Base-by-base conservation (phyloP, 2,797 vertebrate species). In the Phrynocephalus vlangalii region DNA sequence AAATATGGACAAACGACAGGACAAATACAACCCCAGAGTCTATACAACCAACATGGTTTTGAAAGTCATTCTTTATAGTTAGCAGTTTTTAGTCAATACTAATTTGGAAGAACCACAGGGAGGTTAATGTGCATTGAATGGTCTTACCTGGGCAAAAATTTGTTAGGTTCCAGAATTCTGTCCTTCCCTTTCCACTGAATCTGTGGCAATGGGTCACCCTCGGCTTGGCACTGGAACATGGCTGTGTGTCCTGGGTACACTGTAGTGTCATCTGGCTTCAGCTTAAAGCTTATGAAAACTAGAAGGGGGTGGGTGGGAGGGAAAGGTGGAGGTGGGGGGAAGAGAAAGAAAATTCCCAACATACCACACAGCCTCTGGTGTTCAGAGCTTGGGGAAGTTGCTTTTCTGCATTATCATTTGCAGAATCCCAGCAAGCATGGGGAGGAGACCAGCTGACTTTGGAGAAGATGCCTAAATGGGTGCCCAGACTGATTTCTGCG, bases 131-230 rank as follows among this genome's bases (percentile, higher is more conserved):
- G 48, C 20, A 26, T 9, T 38, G 71, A 87, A 10, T 9, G 26
- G 0, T 1, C 0, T 79, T 96, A 97, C 97, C 95, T 96, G 88
- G 95, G 98, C 96, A 97, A 96, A 67, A 95, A 93, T 91, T 95
- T 97, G 88, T 93, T 96, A 1, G 97, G 92, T 90, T 98, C 98
- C 95, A 99, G 91, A 83, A 97, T 96, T 88, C 97, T 98, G 94
- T 99, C 98, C 92, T 98, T 99, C 88, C 98, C 97, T 88, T 98
- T 98, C 99, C 99, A 99, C 91, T 99, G 98, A 92, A 99, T 97
- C 90, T 97, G 97, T 0, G 99, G 99, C 81, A 97, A 89, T 0
- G 99, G 99, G 94, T 99, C 98, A 0, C 98, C 98, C 3, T 96
- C 97, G 70, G 98, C 99, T 97, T 99, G 98, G 85, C 99, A 99